Conservation (phyloP, 2,888 invertebrate species). For the Sthenelais limicola region DNA sequence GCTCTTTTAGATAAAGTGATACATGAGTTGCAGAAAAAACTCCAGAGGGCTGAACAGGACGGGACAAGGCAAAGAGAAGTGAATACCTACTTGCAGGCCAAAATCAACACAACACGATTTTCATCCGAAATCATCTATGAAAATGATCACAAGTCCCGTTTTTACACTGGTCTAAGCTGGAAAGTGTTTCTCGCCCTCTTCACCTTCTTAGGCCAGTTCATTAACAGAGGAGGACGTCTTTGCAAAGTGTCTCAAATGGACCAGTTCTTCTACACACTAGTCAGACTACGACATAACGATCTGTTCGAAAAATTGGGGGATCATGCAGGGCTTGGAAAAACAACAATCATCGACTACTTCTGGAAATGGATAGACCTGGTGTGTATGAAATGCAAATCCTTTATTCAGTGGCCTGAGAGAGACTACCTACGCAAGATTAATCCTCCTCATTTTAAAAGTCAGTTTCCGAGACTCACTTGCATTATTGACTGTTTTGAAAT, state of each 20-base stretch:
- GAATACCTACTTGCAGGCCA: too few relatives aligned
- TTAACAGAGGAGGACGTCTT: too few relatives aligned
- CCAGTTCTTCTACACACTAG: constrained; percentile 3
- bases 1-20: too few relatives aligned
- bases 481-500: constrained; percentile 36
- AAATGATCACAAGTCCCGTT: too few relatives aligned
- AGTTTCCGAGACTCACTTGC: constrained; percentile 7
- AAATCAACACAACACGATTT: too few relatives aligned
- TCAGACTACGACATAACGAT: background rate
- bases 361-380: constrained; percentile 17
- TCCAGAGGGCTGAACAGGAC: too few relatives aligned
- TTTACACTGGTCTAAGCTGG: too few relatives aligned
- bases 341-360: background rate
- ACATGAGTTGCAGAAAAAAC: too few relatives aligned
- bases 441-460: background rate
- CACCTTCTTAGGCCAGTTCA: too few relatives aligned
- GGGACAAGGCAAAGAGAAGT: too few relatives aligned
- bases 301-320: background rate
- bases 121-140: too few relatives aligned
- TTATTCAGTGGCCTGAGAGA: constrained; percentile 7
- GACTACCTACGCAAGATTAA: background rate
- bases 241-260: background rate
- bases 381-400: background rate
- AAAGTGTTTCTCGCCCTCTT: too few relatives aligned
- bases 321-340: background rate